Evolutionary conservation across 2,113 vertebrate genomes (phyloP).

Genomic region (Chloropsis hardwickii): DNA sequence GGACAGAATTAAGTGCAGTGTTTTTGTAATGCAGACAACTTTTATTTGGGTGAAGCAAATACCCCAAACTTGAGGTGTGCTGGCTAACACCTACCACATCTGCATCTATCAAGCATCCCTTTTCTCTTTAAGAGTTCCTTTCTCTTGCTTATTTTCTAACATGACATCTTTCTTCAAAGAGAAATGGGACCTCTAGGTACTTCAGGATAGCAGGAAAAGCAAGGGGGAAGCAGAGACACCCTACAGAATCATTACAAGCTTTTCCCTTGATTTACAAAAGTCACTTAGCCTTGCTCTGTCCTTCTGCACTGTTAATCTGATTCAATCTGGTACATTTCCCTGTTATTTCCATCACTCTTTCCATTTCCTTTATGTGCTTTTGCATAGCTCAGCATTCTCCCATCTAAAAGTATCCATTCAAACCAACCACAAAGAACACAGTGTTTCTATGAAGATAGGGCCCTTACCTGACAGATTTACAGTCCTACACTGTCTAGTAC

Average conservation of each 20-base stretch:
- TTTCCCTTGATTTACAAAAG: neutral
- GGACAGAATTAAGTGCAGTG: neutral
- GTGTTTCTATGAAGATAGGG: neutral
- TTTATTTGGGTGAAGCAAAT: constrained; percentile 15
- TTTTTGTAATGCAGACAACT: neutral
- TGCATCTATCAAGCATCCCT: neutral
- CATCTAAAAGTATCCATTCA: neutral
- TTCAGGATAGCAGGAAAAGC: neutral
- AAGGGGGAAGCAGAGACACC: neutral
- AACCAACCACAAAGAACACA: neutral
- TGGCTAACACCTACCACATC: neutral
- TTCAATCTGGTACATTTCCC: neutral
- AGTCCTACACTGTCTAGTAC: neutral
- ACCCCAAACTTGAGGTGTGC: neutral
- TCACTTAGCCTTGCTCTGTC: neutral
- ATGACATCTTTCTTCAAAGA: neutral
- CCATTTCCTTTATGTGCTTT: neutral
- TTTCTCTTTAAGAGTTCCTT: neutral
- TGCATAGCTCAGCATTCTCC: neutral
- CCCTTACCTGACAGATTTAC: neutral
- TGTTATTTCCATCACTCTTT: neutral
- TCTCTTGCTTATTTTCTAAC: neutral
- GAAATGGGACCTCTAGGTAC: neutral
- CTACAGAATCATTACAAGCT: neutral
- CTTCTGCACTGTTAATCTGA: neutral